Evolutionary conservation across 2,113 vertebrate genomes (phyloP), one percentile per base, ranked within the genome.

Genomic region (Oxyura jamaicensis): DNA sequence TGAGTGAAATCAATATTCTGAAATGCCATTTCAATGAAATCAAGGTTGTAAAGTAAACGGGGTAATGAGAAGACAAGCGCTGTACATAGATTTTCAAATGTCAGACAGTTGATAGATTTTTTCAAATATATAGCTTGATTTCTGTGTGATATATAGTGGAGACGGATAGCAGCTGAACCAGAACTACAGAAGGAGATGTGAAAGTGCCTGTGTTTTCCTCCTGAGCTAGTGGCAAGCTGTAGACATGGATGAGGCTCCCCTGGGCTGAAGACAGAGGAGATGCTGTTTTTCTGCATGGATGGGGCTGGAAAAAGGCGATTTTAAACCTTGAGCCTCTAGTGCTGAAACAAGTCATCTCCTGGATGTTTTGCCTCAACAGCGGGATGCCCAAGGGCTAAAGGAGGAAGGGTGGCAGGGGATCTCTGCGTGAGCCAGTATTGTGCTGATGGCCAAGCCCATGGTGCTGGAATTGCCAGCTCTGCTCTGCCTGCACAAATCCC

Each of bases 11-110:
- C 83, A 52, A 60, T 97, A 88, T 94, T 91, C 73, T 44, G 46
- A 93, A 91, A 68, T 90, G 88, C 5, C 79, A 86, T 80, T 95
- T 94, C 68, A 88, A 33, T 86, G 90, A 95, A 90, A 81, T 78
- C 69, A 77, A 56, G 33, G 69, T 71, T 91, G 56, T 86, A 85
- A 95, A 86, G 52, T 83, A 92, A 95, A 93, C 53, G 68, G 28
- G 10, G 20, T 81, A 94, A 93, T 79, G 69, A 69, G 73, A 90
- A 90, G 80, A 84, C 56, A 91, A 83, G 42, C 0, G 0, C 65
- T 58, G 29, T 53, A 56, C 80, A 80, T 18, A 68, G 72, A 75
- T 94, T 92, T 95, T 88, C 39, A 90, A 75, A 78, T 77, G 85
- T 65, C 88, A 88, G 65, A 36, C 5, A 17, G 42, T 13, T 75